Evolutionary conservation across 1,140 invertebrate species (phyloP).

Genomic region (Trachelipus rathkii): DNA sequence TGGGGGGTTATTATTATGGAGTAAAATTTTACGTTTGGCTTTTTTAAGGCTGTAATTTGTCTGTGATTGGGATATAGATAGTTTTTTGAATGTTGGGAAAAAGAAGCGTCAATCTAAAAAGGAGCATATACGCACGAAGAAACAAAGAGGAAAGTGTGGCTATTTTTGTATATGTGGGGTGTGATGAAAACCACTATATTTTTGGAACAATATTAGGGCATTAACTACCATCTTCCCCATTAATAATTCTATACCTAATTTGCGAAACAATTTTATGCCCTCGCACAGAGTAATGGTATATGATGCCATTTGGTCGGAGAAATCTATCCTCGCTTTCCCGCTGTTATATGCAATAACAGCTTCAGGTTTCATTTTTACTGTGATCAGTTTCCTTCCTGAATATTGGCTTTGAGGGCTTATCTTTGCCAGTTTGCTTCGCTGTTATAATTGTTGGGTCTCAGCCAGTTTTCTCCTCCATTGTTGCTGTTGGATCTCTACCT

Average conservation of each 20-base stretch:
- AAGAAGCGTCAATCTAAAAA: too few species aligned
- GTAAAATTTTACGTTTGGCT: too few species aligned
- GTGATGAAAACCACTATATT: too few species aligned
- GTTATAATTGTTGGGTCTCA: background rate
- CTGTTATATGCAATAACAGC: slow-evolving; percentile 28
- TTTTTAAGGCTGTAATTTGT: too few species aligned
- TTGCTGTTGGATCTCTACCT: background rate
- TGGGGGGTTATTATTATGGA: too few species aligned
- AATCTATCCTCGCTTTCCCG: slow-evolving; percentile 30
- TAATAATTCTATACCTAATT: background rate
- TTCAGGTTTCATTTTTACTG: slow-evolving; percentile 26
- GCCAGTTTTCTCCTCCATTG: background rate
- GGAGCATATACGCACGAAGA: too few species aligned
- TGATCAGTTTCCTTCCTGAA: slow-evolving; percentile 11
- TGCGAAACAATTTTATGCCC: background rate
- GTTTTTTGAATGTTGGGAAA: too few species aligned
- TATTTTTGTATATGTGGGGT: too few species aligned
- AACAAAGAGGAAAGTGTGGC: too few species aligned
- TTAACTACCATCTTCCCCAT: background rate
- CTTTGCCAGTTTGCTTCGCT: slow-evolving; percentile 19
- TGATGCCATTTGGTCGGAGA: slow-evolving; percentile 32
- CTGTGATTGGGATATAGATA: too few species aligned
- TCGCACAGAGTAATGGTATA: background rate
- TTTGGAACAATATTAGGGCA: background rate
- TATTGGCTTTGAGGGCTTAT: too few species aligned